Evolutionary conservation across 2,888 invertebrate genomes (phyloP), one percentile per base, ranked within the genome.

Genomic region (Athalia rosae): DNA sequence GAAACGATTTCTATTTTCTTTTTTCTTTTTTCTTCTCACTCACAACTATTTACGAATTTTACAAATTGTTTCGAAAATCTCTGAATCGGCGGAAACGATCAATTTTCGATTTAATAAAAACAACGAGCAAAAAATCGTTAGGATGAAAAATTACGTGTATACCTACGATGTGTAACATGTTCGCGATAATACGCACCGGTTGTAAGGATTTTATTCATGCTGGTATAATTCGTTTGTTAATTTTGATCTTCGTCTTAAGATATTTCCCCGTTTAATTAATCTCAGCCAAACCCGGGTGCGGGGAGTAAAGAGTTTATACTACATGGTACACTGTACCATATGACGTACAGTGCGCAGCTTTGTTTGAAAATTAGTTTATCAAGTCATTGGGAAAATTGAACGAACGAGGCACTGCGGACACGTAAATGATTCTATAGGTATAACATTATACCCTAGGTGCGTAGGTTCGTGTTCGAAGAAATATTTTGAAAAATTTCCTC

Each of bases 131-230:
- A n/a, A 28, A 28, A 28, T 28, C 28, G 28, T 28, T 28, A 28
- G 28, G 28, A 28, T 28, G 28, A 28, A 28, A 50, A 2, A 11
- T 50, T 50, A 50, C 11, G 50, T 4, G 7, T 48, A 48, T 48
- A 48, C 48, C 48, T 48, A 48, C 48, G 48, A n/a, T 7, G 45
- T 63, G 63, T 45, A 8, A 15, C 50, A 9, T 28, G 11, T 50
- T 4, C 28, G 50, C 28, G 67, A 41, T 50, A 53, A 6, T 8
- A 11, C 11, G 67, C 6, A 6, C 13, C n/a, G 7, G 48, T 48
- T 59, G 48, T 61, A 74, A 61, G 74, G 74, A 74, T 59, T 74
- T 74, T 62, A 74, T 74, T 74, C 74, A 74, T 74, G 45, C 5
- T 41, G 43, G 59, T 0, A 41, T 47, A 15, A 43, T 73, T 45